Conservation (phyloP, 2,888 invertebrate species). For the Agriopis marginaria region DNA sequence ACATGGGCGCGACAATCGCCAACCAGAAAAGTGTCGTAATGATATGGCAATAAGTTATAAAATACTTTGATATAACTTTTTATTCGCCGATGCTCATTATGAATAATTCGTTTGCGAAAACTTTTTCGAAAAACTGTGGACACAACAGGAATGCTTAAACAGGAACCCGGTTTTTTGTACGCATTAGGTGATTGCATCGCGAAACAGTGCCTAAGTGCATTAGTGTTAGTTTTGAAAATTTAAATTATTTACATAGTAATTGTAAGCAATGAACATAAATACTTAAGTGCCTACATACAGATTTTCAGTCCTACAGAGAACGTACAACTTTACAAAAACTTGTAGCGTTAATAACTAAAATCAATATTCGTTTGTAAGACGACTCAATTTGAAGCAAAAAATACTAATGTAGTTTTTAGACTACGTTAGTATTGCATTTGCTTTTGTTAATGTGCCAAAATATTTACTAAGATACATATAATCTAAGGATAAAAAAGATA, state of each 20-base stretch:
- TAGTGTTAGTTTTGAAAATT: constrained; percentile 55
- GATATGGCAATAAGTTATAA: constrained; percentile 71
- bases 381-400: constrained; percentile 7
- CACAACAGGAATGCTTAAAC: constrained; percentile 77
- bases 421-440: too few species aligned
- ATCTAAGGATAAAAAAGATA: too few species aligned
- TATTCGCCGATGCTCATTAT: constrained; percentile 71
- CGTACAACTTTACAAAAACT: neutral
- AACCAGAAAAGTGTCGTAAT: constrained; percentile 73
- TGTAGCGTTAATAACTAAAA: constrained; percentile 16
- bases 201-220: constrained; percentile 53
- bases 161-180: constrained; percentile 64
- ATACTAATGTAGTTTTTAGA: neutral
- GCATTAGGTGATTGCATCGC: constrained; percentile 61
- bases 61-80: constrained; percentile 64
- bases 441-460: too few species aligned
- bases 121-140: constrained; percentile 77
- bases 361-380: constrained; percentile 11
- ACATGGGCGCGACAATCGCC: constrained; percentile 68
- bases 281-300: constrained; percentile 28
- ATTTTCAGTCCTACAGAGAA: neutral
- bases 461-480: too few species aligned
- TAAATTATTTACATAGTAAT: constrained; percentile 45
- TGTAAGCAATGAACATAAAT: constrained; percentile 12
- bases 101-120: constrained; percentile 77